Conservation (phyloP, 1,140 invertebrate genomes). For the Elysia chlorotica region DNA sequence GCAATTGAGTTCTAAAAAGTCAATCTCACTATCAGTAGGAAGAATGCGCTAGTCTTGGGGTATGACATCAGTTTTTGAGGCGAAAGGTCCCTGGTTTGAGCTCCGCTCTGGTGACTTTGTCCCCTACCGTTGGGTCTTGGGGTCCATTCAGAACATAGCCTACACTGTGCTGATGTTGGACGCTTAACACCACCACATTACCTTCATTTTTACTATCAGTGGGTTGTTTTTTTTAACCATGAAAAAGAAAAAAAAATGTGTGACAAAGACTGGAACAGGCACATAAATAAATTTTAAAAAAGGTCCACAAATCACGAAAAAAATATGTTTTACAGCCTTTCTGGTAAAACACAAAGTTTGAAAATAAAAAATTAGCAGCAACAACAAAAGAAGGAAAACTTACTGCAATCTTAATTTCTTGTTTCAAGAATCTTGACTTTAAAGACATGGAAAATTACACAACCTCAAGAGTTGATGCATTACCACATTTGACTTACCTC, state of each 20-base stretch:
- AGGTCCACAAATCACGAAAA: not conserved
- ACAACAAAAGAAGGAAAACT: not conserved
- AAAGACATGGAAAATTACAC: not conserved
- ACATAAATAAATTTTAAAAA: too few relatives aligned
- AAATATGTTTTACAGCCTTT: not conserved
- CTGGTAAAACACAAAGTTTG: too few relatives aligned
- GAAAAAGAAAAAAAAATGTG: too few relatives aligned
- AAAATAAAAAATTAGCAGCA: too few relatives aligned
- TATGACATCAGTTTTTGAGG: too few relatives aligned
- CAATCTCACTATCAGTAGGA: not conserved
- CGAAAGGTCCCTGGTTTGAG: too few relatives aligned
- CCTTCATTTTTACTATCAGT: too few relatives aligned
- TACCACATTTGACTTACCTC: constrained; percentile 45
- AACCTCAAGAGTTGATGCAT: constrained; percentile 51
- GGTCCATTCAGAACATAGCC: not conserved
- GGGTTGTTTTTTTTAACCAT: too few relatives aligned
- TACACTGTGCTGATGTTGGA: too few relatives aligned
- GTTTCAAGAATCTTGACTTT: not conserved
- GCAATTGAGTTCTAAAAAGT: not conserved
- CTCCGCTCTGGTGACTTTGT: not conserved
- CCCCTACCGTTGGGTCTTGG: not conserved
- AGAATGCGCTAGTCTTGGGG: too few relatives aligned
- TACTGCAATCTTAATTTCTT: not conserved
- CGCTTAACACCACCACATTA: too few relatives aligned
- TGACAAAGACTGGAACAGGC: too few relatives aligned